Percentiles rank a stretch among this genome's conserved stretches.
Conservation (phyloP, 2,888 invertebrate genomes). For the Cryptosula pallasiana region DNA sequence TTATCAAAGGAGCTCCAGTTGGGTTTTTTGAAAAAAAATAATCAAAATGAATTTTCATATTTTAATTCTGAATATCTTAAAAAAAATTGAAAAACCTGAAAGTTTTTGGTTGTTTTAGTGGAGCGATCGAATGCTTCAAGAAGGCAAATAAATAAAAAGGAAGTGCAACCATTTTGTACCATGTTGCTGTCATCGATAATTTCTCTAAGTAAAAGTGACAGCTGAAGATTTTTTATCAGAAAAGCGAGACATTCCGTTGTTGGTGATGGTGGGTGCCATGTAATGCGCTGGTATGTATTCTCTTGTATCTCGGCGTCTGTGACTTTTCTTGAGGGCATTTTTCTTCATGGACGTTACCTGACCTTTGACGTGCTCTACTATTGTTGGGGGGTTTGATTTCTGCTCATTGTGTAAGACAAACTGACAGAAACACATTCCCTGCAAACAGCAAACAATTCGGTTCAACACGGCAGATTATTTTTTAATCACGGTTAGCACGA, state of each 20-base stretch:
- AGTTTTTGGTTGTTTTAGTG: too few relatives aligned
- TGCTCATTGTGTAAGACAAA: constrained; percentile 7
- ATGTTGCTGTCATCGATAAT: background rate
- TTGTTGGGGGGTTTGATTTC: background rate
- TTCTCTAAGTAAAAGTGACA: background rate
- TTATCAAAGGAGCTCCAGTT: too few relatives aligned
- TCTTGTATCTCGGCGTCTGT: background rate
- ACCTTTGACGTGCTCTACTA: constrained; percentile 8
- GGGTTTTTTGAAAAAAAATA: too few relatives aligned
- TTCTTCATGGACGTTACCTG: background rate
- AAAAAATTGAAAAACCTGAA: too few relatives aligned
- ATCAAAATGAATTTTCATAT: too few relatives aligned
- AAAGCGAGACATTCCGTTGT: background rate
- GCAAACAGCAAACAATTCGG: too few relatives aligned
- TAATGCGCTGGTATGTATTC: background rate
- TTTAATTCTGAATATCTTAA: too few relatives aligned
- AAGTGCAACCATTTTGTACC: background rate
- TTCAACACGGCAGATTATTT: too few relatives aligned
- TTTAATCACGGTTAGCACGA: too few relatives aligned
- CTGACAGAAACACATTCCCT: constrained; percentile 22
- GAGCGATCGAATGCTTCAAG: too few relatives aligned
- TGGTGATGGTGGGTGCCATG: background rate
- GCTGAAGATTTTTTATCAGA: background rate
- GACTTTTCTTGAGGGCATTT: constrained; percentile 18
- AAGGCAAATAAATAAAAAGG: background rate